Conservation (phyloP, 53 echinoderm and acorn worm species). For the Zoroaster sp. region DNA sequence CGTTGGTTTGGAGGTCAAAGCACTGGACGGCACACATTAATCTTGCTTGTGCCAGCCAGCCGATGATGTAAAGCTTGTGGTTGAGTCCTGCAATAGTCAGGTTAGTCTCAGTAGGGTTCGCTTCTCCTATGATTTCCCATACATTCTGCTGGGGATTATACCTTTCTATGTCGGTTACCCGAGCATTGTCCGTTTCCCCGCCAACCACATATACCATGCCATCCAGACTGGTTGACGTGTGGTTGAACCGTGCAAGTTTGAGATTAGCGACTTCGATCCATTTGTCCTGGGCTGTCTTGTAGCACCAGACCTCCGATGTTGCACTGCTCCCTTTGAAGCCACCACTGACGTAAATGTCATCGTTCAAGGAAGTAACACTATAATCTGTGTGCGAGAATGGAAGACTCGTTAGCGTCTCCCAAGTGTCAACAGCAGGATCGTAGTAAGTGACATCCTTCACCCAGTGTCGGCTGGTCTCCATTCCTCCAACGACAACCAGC, state of each 20-base stretch:
- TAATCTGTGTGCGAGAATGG: slow-evolving; percentile 83
- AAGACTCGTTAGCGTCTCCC: slow-evolving; percentile 71
- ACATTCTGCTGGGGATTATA: slow-evolving; percentile 56
- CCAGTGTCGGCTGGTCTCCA: slow-evolving; percentile 71
- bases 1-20: slow-evolving; percentile 71
- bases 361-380: slow-evolving; percentile 64
- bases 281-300: slow-evolving; percentile 48
- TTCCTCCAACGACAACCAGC: slow-evolving; percentile 80
- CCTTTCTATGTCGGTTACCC: slow-evolving; percentile 69
- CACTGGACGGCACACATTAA: slow-evolving; percentile 78
- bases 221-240: slow-evolving; percentile 61
- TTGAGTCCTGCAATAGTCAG: slow-evolving; percentile 59
- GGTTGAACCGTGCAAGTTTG: slow-evolving; percentile 71
- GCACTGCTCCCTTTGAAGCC: slow-evolving; percentile 65
- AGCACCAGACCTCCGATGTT: slow-evolving; percentile 71
- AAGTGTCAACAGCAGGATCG: slow-evolving; percentile 51
- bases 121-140: slow-evolving; percentile 57
- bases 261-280: slow-evolving; percentile 51
- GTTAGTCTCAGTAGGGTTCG: slow-evolving; percentile 62
- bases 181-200: slow-evolving; percentile 66
- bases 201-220: slow-evolving; percentile 72
- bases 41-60: slow-evolving; percentile 67
- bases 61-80: slow-evolving; percentile 76
- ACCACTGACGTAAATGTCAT: slow-evolving; percentile 72
- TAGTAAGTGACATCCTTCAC: slow-evolving; percentile 64